Evolutionary conservation across 2,888 invertebrate genomes (phyloP), one percentile per base, ranked within the genome.

Genomic region (Beris morrisii): DNA sequence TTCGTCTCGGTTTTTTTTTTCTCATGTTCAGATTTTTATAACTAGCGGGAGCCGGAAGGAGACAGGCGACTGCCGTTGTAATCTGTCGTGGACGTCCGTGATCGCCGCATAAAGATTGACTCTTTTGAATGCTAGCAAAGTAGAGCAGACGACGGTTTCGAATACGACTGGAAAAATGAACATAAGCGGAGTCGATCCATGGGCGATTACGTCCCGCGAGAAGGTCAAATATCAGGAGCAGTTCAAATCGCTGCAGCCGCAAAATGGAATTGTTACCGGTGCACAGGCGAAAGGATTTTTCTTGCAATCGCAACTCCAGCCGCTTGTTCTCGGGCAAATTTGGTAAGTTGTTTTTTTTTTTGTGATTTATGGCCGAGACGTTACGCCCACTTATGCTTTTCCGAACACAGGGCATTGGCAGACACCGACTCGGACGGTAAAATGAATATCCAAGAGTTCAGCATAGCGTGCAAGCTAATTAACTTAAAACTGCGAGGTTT

Each of bases 381-480:
- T 7, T 38, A 38, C 38, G 38, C 38, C 38, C 38, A 38, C 38
- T 9, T 38, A 38, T 38, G 38, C 38, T 38, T n/a, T 31, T 67
- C 74, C 78, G 75, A 22, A 22, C 22, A 22, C 80, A 86, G 95
- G 94, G 86, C 85, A 11, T 82, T 99, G 55, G 94, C 98, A 0
- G 99, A 99, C 80, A 91, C 95, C 54, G 95, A 98, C 79, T 89
- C 93, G 13, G 99, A 99, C 84, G 99, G 99, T 0, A 95, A 94
- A 82, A 88, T 99, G 86, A 93, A 97, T 76, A 87, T 95, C 64
- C 90, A 91, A 75, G 99, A 99, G 82, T 99, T 98, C 81, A 95
- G 95, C 72, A 95, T 99, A 74, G 98, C 99, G 57, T 97, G 98
- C 85, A 97, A 97, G 84, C 83, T 97, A 67, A 96, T 97, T 66